These are phyloP conservation scores for Cyanocitta stelleri DNA, from an alignment of 2,113 vertebrate species.

Conservation along the genomic window DNA sequence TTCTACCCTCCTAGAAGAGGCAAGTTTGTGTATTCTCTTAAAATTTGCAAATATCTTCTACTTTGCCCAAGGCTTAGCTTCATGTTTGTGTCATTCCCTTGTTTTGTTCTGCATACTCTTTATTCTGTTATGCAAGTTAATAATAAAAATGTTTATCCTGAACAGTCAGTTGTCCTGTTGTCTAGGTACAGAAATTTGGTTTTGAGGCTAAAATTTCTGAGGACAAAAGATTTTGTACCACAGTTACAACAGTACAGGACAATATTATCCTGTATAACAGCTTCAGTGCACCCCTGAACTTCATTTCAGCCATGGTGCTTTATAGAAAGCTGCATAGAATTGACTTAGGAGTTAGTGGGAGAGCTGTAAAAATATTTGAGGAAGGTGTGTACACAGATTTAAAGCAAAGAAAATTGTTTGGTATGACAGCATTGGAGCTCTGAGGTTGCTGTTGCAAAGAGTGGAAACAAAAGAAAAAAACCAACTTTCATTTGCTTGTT, in stretches of 20 bases:
- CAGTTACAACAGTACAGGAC: not conserved
- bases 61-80: not conserved
- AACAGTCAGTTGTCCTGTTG: not conserved
- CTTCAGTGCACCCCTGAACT: not conserved
- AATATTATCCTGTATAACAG: not conserved
- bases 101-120: not conserved
- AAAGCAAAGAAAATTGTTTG: not conserved
- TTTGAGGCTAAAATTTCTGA: not conserved
- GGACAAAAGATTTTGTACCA: not conserved
- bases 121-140: not conserved
- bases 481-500: not conserved
- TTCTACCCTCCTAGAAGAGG: not conserved
- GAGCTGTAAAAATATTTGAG: slow-evolving; percentile 16
- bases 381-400: slow-evolving; percentile 2
- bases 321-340: not conserved
- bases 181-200: not conserved
- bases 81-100: not conserved
- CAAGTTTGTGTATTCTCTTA: not conserved
- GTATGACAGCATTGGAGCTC: not conserved
- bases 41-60: not conserved
- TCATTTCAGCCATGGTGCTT: not conserved
- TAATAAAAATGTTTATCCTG: not conserved
- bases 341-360: not conserved
- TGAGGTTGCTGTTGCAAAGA: not conserved
- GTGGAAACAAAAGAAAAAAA: not conserved